Conservation (phyloP, 2,113 vertebrate genomes). For the Larimichthys polyactis region DNA sequence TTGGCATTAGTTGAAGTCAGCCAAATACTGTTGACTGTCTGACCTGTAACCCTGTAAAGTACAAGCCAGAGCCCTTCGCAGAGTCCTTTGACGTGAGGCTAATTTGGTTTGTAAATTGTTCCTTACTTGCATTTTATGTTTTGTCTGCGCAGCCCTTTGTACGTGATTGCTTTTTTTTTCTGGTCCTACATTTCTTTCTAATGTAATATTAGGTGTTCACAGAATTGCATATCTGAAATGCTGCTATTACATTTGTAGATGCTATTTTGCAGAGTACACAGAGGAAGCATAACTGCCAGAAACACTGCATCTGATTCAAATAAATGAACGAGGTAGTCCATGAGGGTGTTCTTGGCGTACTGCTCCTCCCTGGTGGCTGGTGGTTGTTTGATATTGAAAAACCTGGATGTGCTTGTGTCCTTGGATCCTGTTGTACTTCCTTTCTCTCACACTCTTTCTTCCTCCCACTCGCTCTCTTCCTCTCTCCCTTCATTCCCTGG, state of each 20-base stretch:
- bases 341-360: constrained; percentile 40
- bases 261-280: constrained; percentile 20
- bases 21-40: constrained; percentile 19
- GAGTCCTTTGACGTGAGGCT: constrained; percentile 13
- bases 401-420: constrained; percentile 48
- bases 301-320: constrained; percentile 23
- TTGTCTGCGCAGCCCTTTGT: constrained; percentile 21
- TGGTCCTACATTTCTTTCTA: background rate
- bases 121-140: constrained; percentile 37
- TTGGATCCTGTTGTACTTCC: constrained; percentile 52
- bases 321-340: constrained; percentile 19
- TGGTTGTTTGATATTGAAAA: constrained; percentile 56
- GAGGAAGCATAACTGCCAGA: constrained; percentile 31
- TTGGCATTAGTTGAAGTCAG: constrained; percentile 18
- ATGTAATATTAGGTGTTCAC: constrained; percentile 19
- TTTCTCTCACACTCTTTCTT: constrained; percentile 11
- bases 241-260: constrained; percentile 20
- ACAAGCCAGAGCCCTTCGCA: constrained; percentile 1
- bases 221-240: constrained; percentile 3
- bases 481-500: constrained; percentile 44
- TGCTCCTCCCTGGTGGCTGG: constrained; percentile 30
- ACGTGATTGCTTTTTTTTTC: constrained; percentile 11
- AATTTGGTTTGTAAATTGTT: constrained; percentile 56
- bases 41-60: constrained; percentile 4
- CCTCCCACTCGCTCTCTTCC: constrained; percentile 10